Evolutionary conservation across 2,797 vertebrate genomes (phyloP).

Genomic region (Argentina silus): DNA sequence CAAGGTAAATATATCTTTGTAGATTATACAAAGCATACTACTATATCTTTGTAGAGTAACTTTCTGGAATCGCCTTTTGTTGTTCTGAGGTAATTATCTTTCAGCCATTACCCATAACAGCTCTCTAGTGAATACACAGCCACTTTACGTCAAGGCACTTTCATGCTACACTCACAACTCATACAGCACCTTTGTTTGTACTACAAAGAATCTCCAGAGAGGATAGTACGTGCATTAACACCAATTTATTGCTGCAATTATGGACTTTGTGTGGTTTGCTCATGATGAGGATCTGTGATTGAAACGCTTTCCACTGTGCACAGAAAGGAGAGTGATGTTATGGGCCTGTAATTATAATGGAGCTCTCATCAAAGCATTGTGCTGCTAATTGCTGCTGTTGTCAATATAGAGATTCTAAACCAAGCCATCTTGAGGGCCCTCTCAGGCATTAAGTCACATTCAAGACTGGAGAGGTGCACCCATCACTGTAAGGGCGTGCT

Average conservation of each 20-base stretch:
- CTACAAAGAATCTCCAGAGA: background rate
- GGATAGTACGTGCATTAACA: conserved; percentile 34
- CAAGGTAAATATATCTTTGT: background rate
- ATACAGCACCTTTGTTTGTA: background rate
- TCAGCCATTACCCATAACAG: too few relatives aligned
- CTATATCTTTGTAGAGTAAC: too few relatives aligned
- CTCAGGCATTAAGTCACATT: conserved; percentile 40
- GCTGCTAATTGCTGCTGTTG: conserved; percentile 29
- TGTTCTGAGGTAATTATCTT: too few relatives aligned
- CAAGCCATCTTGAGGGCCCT: conserved; percentile 8
- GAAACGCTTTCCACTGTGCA: background rate
- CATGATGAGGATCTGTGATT: conserved; percentile 3
- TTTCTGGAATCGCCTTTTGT: too few relatives aligned
- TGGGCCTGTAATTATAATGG: conserved; percentile 34
- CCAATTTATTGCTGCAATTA: conserved; percentile 30
- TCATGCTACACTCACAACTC: background rate
- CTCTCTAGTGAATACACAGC: too few relatives aligned
- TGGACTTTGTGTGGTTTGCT: conserved; percentile 34
- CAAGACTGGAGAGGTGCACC: conserved; percentile 13
- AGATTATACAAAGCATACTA: too few relatives aligned
- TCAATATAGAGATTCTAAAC: conserved; percentile 35
- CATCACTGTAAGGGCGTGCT: conserved; percentile 17
- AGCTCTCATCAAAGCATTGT: conserved; percentile 29
- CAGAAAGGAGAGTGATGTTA: background rate
- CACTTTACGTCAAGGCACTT: too few relatives aligned